A percentile compares a stretch with the other conserved stretches of the same genome.
phyloP scores from a whole-genome alignment of 92 coral and sea anemone species.

The Palythoa heliodiscus region DNA sequence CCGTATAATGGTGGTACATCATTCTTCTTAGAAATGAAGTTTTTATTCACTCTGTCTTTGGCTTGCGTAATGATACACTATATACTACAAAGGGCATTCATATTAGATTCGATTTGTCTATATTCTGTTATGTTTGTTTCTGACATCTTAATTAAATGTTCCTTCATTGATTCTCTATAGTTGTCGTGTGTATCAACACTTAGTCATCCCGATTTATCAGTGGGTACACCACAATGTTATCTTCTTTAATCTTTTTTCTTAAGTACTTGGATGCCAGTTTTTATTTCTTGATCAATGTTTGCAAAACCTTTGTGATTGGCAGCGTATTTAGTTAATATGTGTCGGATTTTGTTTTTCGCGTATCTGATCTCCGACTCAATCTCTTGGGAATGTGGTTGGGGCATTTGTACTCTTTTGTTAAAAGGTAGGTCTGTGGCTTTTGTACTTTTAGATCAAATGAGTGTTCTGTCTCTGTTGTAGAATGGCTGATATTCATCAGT shows the following conservation, averaged over 20 bases:
- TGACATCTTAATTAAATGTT: neutral
- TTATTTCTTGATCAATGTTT: neutral
- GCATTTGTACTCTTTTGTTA: slow-evolving; percentile 7
- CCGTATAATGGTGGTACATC: neutral
- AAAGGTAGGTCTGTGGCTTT: slow-evolving; percentile 1
- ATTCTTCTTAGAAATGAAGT: neutral
- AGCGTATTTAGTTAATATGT: neutral
- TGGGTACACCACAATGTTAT: neutral
- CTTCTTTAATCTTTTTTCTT: slow-evolving; percentile 8
- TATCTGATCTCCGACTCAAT: slow-evolving; percentile 1
- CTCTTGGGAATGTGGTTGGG: neutral
- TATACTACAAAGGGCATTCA: neutral
- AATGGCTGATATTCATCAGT: neutral
- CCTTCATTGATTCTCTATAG: slow-evolving; percentile 2
- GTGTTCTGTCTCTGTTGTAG: neutral
- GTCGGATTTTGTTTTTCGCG: slow-evolving; percentile 2
- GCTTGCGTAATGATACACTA: neutral
- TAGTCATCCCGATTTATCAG: slow-evolving; percentile 11
- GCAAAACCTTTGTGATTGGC: neutral
- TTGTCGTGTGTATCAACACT: slow-evolving; percentile 4
- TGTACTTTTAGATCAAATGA: neutral
- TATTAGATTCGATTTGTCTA: neutral
- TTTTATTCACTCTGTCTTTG: neutral
- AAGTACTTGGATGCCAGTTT: neutral
- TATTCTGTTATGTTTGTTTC: neutral